Percentiles rank a stretch among this genome's conserved stretches.
phyloP scores from a whole-genome alignment of 2,888 invertebrate species.

The Scaptomyza parva region DNA sequence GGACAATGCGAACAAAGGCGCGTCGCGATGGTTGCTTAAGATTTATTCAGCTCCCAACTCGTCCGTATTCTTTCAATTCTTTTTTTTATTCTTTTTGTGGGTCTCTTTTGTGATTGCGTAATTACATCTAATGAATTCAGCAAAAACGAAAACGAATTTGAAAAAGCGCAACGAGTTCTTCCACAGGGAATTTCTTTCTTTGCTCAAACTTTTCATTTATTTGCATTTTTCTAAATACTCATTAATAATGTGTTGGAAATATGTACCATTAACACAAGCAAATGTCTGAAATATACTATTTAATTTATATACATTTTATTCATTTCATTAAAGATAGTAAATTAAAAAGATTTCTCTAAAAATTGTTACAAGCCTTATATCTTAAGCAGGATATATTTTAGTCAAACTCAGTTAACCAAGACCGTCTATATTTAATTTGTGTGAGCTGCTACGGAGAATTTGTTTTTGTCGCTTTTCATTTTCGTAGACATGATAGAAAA shows the following conservation, averaged over 20 bases:
- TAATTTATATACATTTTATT: too few species aligned
- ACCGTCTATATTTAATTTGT: conserved; percentile 8
- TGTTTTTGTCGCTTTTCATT: conserved; percentile 40
- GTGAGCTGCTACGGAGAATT: conserved; percentile 32
- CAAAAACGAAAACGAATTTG: conserved; percentile 62
- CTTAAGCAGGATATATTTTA: background rate
- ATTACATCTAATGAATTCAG: conserved; percentile 75
- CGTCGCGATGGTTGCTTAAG: conserved; percentile 38
- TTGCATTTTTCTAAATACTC: background rate
- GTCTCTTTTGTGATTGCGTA: conserved; percentile 72
- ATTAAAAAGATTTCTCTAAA: too few species aligned
- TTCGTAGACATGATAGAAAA: conserved; percentile 27
- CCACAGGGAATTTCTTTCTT: conserved; percentile 30
- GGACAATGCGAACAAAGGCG: conserved; percentile 24
- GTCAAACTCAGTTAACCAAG: background rate
- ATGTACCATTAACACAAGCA: background rate
- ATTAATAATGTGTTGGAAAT: background rate
- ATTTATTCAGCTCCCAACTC: conserved; percentile 39
- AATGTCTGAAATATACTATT: too few species aligned
- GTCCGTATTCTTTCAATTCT: background rate
- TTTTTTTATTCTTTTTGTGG: conserved; percentile 7
- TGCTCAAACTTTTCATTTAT: conserved; percentile 17
- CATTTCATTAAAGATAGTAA: too few species aligned
- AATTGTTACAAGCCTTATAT: too few species aligned
- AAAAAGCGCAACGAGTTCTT: conserved; percentile 48